Percentiles rank a stretch among this genome's conserved stretches.
Evolutionary conservation across 2,888 invertebrate species (phyloP).

Genomic region (Tenthredo scrophulariae): DNA sequence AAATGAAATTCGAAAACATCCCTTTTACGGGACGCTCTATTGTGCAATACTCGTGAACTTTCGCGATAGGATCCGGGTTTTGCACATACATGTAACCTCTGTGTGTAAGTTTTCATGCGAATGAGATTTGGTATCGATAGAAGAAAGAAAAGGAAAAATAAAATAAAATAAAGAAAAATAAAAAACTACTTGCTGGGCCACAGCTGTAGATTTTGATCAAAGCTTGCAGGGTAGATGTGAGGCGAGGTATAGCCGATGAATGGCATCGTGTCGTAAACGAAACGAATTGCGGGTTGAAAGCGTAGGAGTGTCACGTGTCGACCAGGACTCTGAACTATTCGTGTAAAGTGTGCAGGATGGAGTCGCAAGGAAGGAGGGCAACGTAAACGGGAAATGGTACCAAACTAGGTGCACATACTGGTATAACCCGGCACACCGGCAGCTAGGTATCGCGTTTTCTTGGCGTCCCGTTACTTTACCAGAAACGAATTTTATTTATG

Average conservation of each 20-base stretch:
- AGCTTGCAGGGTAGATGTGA: background rate
- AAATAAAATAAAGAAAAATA: too few relatives aligned
- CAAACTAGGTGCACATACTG: background rate
- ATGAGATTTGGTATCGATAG: background rate
- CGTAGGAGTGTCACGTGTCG: background rate
- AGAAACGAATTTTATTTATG: slow-evolving; percentile 41
- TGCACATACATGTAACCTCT: background rate
- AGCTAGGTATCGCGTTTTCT: slow-evolving; percentile 8
- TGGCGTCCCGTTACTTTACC: slow-evolving; percentile 7
- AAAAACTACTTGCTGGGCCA: background rate
- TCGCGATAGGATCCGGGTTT: too few relatives aligned
- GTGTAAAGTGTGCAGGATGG: background rate
- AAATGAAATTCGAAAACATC: too few relatives aligned
- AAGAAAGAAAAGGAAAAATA: too few relatives aligned
- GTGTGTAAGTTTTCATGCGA: background rate
- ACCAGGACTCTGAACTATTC: slow-evolving; percentile 5
- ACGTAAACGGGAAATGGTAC: slow-evolving; percentile 22
- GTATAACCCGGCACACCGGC: background rate
- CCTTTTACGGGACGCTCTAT: too few relatives aligned
- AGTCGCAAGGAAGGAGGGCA: background rate
- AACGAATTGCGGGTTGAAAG: slow-evolving; percentile 14
- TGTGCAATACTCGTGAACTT: too few relatives aligned
- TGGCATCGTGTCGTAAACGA: background rate
- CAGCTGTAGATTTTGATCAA: slow-evolving; percentile 10
- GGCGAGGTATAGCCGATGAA: background rate